Conservation (phyloP, 2,113 vertebrate species). For the Naja naja region DNA sequence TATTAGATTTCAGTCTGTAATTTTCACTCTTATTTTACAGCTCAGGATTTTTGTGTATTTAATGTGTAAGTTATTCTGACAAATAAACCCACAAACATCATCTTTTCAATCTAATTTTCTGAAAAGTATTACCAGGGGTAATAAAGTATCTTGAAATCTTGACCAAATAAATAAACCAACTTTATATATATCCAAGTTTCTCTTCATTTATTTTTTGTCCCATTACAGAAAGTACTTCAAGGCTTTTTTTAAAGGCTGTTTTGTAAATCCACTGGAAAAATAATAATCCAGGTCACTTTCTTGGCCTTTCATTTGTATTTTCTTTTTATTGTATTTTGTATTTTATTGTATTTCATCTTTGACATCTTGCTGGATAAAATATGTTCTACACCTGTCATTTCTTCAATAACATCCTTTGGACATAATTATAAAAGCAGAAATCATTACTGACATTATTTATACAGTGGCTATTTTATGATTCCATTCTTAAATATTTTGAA, state of each 20-base stretch:
- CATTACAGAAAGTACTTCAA: neutral
- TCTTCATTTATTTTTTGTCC: neutral
- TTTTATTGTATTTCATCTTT: neutral
- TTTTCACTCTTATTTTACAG: neutral
- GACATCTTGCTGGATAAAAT: neutral
- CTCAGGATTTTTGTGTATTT: neutral
- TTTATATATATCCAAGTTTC: neutral
- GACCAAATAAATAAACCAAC: neutral
- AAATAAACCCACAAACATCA: neutral
- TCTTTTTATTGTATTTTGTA: neutral
- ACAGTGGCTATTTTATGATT: neutral
- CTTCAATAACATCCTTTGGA: neutral
- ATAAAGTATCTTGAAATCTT: neutral
- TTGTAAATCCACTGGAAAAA: neutral
- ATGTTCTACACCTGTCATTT: neutral
- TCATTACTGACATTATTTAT: neutral
- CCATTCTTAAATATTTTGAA: neutral
- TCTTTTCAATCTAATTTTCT: neutral
- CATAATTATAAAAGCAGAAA: neutral
- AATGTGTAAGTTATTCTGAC: neutral
- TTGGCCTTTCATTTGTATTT: neutral
- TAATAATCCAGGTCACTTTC: neutral
- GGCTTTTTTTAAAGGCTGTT: neutral
- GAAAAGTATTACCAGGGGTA: neutral
- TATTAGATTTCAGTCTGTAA: neutral